Conservation (phyloP, 64 coral and sea anemone genomes). For the Porites lutea region DNA sequence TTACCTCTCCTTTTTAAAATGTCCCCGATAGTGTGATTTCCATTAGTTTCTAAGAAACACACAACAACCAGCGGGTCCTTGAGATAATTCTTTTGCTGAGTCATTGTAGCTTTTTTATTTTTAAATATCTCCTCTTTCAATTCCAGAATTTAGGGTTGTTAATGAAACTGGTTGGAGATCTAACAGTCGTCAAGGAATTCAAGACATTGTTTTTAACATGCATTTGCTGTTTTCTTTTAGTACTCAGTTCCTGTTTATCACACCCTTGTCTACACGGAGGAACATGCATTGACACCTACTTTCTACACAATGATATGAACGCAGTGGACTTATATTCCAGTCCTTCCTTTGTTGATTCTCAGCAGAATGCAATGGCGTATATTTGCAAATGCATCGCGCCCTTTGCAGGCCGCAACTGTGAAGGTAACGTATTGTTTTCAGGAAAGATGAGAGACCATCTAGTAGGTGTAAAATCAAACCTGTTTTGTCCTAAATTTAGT, state of each 20-base stretch:
- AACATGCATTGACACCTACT: conserved; percentile 88
- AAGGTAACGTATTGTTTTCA: conserved; percentile 54
- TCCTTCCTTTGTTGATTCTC: conserved; percentile 8
- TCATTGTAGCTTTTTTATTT: too few species aligned
- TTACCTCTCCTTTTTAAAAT: too few species aligned
- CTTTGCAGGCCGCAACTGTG: conserved; percentile 68
- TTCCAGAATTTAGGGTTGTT: too few species aligned
- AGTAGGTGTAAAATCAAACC: background rate
- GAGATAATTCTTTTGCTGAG: too few species aligned
- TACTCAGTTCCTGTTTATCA: conserved; percentile 88
- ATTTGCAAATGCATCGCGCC: conserved; percentile 86
- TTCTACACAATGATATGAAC: conserved; percentile 60
- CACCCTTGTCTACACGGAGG: conserved; percentile 97
- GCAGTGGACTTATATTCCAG: conserved; percentile 31
- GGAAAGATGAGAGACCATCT: background rate
- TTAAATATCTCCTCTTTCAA: too few species aligned
- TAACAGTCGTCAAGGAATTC: too few species aligned
- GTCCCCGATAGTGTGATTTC: too few species aligned
- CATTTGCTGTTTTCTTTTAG: conserved; percentile 42
- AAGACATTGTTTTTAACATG: background rate
- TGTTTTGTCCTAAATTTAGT: too few species aligned
- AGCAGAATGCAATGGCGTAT: conserved; percentile 48
- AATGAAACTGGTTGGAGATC: too few species aligned
- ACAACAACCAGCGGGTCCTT: too few species aligned
- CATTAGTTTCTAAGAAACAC: too few species aligned